Evolutionary conservation across 2,113 vertebrate species (phyloP).

Genomic region (Bungarus multicinctus): DNA sequence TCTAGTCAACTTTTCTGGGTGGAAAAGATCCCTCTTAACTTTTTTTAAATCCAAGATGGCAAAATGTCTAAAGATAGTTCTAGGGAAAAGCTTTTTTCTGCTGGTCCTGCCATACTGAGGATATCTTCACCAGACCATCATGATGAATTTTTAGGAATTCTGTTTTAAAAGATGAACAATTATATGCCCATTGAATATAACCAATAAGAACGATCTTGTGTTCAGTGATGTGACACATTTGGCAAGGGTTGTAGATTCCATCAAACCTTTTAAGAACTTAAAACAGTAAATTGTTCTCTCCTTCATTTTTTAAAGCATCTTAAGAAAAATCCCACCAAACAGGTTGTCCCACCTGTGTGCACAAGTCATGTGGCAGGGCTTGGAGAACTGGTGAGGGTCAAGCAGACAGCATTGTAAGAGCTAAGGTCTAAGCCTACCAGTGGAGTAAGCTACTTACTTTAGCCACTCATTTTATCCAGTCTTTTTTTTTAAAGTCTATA

Average conservation of each 20-base stretch:
- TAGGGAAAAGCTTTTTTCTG: not conserved
- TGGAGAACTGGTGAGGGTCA: not conserved
- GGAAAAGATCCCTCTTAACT: not conserved
- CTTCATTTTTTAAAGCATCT: not conserved
- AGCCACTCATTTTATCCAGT: not conserved
- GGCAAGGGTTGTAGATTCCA: not conserved
- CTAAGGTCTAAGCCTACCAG: not conserved
- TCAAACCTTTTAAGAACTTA: not conserved
- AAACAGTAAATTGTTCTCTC: not conserved
- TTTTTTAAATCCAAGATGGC: not conserved
- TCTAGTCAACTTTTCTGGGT: not conserved
- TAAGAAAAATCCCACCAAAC: slow-evolving; percentile 20
- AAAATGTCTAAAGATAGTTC: not conserved
- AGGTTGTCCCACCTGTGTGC: not conserved
- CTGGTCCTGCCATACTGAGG: not conserved
- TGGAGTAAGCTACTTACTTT: not conserved
- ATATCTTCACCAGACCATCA: not conserved
- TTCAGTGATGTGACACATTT: not conserved
- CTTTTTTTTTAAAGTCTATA: not conserved
- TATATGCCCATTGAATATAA: not conserved
- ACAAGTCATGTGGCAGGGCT: not conserved
- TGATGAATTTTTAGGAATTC: not conserved
- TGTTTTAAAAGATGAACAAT: not conserved
- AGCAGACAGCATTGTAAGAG: not conserved
- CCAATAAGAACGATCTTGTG: not conserved